These are phyloP conservation scores for Colletes collaris DNA, from an alignment of 2,888 invertebrate species.

Conservation along the genomic window DNA sequence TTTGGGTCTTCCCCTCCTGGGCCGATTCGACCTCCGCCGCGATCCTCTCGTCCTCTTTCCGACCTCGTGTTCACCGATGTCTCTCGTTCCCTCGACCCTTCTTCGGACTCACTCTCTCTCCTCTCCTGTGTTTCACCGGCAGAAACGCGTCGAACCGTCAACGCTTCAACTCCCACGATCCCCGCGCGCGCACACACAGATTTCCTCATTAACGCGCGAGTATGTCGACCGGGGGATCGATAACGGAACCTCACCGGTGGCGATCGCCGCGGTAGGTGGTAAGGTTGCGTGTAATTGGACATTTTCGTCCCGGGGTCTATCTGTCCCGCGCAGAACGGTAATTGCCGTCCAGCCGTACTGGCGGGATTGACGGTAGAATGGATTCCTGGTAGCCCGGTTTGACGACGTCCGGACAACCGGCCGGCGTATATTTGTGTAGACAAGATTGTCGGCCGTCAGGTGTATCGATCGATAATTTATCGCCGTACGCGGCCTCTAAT, in stretches of 20 bases:
- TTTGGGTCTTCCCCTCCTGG: conserved; percentile 51
- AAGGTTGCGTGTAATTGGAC: conserved; percentile 65
- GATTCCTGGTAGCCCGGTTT: conserved; percentile 26
- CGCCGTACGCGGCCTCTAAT: background rate
- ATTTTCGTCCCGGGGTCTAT: conserved; percentile 50
- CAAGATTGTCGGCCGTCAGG: conserved; percentile 27
- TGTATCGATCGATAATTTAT: conserved; percentile 9
- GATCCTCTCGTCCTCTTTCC: conserved; percentile 79
- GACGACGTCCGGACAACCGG: conserved; percentile 1
- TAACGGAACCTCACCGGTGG: conserved; percentile 55
- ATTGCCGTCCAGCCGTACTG: conserved; percentile 42
- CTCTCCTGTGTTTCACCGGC: conserved; percentile 47
- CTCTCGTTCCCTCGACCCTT: conserved; percentile 39
- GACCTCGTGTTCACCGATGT: conserved; percentile 54
- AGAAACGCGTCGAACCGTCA: conserved; percentile 57
- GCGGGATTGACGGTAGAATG: conserved; percentile 42
- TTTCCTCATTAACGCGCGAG: conserved; percentile 64
- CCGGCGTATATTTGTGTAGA: conserved; percentile 3
- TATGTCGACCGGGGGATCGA: conserved; percentile 55
- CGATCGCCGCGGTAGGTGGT: conserved; percentile 58
- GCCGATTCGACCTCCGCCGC: conserved; percentile 45
- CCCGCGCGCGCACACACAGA: conserved; percentile 42
- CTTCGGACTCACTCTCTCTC: conserved; percentile 30
- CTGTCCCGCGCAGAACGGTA: conserved; percentile 46
- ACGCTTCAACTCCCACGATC: conserved; percentile 59